A percentile compares a stretch with the other conserved stretches of the same genome.
Conservation (phyloP, 2,113 vertebrate species). For the Lasiurus cinereus region DNA sequence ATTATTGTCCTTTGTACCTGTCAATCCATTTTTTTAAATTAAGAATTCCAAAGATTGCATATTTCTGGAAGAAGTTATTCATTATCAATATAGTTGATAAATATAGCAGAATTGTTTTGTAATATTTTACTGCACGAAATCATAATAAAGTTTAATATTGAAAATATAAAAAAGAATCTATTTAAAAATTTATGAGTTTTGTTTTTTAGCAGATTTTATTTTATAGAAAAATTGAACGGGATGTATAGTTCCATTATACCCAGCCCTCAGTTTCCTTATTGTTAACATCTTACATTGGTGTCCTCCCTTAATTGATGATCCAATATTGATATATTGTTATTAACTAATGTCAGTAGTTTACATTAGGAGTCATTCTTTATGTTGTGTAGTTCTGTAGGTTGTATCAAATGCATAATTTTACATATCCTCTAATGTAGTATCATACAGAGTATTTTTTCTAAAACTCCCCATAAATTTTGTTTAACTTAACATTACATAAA, state of each 20-base stretch:
- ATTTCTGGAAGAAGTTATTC: neutral
- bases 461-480: neutral
- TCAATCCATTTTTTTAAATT: neutral
- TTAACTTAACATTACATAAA: neutral
- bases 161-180: neutral
- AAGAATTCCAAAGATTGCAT: neutral
- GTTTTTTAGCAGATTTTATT: neutral
- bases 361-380: neutral
- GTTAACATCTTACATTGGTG: neutral
- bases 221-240: neutral
- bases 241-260: neutral
- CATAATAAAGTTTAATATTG: neutral
- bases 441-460: neutral
- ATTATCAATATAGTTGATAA: slow-evolving; percentile 39
- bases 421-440: neutral
- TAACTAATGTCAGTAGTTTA: neutral
- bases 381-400: neutral
- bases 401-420: neutral
- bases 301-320: neutral
- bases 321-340: neutral
- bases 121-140: slow-evolving; percentile 29
- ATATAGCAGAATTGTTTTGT: neutral
- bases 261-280: neutral
- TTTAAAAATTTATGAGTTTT: slow-evolving; percentile 39
- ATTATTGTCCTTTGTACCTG: slow-evolving; percentile 44